Evolutionary conservation across 2,797 vertebrate species (phyloP).

Genomic region (Crax fasciolata): DNA sequence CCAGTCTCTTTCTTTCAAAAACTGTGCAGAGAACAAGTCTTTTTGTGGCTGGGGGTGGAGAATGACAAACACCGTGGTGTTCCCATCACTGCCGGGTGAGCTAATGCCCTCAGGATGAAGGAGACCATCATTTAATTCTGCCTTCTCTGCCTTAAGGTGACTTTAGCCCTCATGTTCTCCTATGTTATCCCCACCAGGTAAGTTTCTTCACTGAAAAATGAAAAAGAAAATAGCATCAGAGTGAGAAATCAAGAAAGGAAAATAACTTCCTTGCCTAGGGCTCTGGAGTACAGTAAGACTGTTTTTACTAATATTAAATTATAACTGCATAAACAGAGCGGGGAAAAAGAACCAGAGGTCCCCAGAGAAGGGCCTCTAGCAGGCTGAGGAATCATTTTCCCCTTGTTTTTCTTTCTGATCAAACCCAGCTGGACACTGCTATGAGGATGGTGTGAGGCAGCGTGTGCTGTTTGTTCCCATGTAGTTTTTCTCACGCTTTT

Average conservation of each 20-base stretch:
- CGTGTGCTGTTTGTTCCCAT: neutral
- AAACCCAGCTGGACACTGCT: neutral
- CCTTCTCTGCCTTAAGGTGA: neutral
- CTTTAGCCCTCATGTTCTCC: accelerated
- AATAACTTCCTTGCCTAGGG: neutral
- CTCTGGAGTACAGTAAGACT: neutral
- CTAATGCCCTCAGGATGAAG: accelerated
- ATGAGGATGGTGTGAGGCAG: neutral
- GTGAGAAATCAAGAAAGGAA: neutral
- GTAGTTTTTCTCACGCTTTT: neutral
- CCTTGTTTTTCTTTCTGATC: neutral
- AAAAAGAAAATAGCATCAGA: neutral
- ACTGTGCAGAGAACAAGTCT: neutral
- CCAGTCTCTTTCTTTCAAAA: neutral
- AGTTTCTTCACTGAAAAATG: neutral
- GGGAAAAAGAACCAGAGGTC: neutral
- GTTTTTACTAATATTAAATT: neutral
- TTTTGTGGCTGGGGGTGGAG: neutral
- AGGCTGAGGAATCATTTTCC: neutral
- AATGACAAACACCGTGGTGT: neutral
- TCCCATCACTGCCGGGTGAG: neutral
- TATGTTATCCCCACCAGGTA: neutral
- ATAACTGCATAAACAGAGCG: neutral
- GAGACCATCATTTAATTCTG: neutral
- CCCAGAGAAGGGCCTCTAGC: neutral